These are phyloP conservation scores for Orgyia antiqua DNA, from an alignment of 2,888 invertebrate genomes.

Conservation along the genomic window DNA sequence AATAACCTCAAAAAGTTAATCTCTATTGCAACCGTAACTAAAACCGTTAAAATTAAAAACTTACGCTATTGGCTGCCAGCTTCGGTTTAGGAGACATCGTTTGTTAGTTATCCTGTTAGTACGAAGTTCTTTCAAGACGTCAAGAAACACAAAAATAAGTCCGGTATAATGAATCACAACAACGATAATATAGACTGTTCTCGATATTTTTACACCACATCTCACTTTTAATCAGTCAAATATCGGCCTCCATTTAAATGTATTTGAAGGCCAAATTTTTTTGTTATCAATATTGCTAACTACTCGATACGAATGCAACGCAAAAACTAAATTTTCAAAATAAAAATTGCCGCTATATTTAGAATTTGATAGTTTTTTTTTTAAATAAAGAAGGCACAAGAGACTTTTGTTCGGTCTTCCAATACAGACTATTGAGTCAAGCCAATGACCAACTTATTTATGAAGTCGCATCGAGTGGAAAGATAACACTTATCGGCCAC, in stretches of 20 bases:
- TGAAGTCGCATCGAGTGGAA: conserved; percentile 47
- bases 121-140: conserved; percentile 26
- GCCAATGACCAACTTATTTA: conserved; percentile 47
- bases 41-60: conserved; percentile 10
- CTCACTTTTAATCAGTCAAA: conserved; percentile 32
- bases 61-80: conserved; percentile 21
- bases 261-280: background rate
- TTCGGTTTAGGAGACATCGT: conserved; percentile 54
- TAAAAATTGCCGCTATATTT: conserved; percentile 14
- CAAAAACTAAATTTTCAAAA: conserved; percentile 1
- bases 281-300: background rate
- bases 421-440: conserved; percentile 36
- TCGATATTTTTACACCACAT: conserved; percentile 45
- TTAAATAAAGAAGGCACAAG: conserved; percentile 6
- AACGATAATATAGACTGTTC: conserved; percentile 41
- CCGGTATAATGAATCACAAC: conserved; percentile 40
- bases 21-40: too few species aligned
- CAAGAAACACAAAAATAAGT: conserved; percentile 56
- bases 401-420: conserved; percentile 20
- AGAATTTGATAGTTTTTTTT: conserved; percentile 10
- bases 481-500: conserved; percentile 58
- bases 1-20: too few species aligned
- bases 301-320: background rate
- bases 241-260: conserved; percentile 23
- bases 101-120: conserved; percentile 8